These are phyloP conservation scores for Meloe dianella DNA, from an alignment of 2,888 invertebrate species.

Conservation along the genomic window DNA sequence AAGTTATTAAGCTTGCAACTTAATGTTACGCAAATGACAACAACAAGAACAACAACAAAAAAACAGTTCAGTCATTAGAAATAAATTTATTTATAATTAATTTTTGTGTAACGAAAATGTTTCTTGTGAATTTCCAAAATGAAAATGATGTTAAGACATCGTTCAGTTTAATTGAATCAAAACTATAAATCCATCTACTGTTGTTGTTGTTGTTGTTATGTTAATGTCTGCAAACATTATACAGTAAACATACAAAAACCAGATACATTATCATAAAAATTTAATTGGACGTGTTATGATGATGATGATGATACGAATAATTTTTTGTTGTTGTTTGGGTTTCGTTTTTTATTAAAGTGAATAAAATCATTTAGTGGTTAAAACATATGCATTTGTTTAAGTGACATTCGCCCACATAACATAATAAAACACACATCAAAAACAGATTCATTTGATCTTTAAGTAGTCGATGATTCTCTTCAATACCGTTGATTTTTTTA, in stretches of 20 bases:
- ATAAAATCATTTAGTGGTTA: slow-evolving; percentile 7
- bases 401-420: background rate
- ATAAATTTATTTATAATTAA: too few species aligned
- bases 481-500: background rate
- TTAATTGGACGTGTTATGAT: slow-evolving; percentile 8
- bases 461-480: background rate
- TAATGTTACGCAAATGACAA: background rate
- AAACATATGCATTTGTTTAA: slow-evolving; percentile 3
- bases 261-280: slow-evolving; percentile 13
- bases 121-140: too few species aligned
- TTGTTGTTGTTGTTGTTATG: background rate
- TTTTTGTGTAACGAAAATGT: too few species aligned
- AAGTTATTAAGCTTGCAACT: background rate
- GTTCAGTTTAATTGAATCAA: background rate
- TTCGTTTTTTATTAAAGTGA: background rate
- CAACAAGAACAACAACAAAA: too few species aligned
- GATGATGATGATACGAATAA: background rate
- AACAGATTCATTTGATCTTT: background rate
- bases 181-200: background rate
- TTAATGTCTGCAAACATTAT: background rate
- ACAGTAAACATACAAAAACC: background rate
- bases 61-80: too few species aligned
- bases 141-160: background rate
- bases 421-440: slow-evolving; percentile 3
- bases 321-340: too few species aligned